Evolutionary conservation across 2,888 invertebrate genomes (phyloP).

Genomic region (Aphodius granarius): DNA sequence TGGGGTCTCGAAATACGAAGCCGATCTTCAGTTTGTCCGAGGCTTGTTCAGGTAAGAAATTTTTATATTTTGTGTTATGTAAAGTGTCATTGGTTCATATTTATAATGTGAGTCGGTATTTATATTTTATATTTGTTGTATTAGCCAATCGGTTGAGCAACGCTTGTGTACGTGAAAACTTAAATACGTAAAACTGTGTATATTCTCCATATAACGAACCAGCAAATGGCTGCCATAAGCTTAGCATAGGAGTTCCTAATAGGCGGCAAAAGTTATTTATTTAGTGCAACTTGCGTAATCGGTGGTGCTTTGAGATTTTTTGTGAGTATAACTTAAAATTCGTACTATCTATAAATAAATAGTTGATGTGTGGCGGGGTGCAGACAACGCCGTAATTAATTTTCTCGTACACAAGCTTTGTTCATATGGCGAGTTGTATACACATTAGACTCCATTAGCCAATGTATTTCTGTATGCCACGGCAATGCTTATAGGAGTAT

Average conservation of each 20-base stretch:
- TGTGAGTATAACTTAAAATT: conserved; percentile 25
- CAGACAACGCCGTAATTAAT: conserved; percentile 32
- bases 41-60: conserved; percentile 63
- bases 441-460: conserved; percentile 56
- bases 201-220: conserved; percentile 53
- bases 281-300: conserved; percentile 28
- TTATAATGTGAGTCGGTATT: conserved; percentile 46
- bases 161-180: conserved; percentile 44
- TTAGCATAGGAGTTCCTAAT: conserved; percentile 51
- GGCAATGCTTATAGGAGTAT: conserved; percentile 39
- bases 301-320: conserved; percentile 40
- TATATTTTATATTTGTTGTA: conserved; percentile 43
- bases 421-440: conserved; percentile 53
- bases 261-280: conserved; percentile 38
- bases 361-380: conserved; percentile 34
- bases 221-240: conserved; percentile 61
- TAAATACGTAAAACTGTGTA: conserved; percentile 47
- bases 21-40: conserved; percentile 62
- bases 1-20: conserved; percentile 66
- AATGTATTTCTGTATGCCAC: conserved; percentile 44
- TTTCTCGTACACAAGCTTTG: conserved; percentile 46
- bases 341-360: conserved; percentile 44
- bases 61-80: conserved; percentile 58
- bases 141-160: conserved; percentile 38
- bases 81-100: conserved; percentile 57